Evolutionary conservation across 92 coral and sea anemone species (phyloP), one percentile per base, ranked within the genome.

Genomic region (Pocillopora grandis): DNA sequence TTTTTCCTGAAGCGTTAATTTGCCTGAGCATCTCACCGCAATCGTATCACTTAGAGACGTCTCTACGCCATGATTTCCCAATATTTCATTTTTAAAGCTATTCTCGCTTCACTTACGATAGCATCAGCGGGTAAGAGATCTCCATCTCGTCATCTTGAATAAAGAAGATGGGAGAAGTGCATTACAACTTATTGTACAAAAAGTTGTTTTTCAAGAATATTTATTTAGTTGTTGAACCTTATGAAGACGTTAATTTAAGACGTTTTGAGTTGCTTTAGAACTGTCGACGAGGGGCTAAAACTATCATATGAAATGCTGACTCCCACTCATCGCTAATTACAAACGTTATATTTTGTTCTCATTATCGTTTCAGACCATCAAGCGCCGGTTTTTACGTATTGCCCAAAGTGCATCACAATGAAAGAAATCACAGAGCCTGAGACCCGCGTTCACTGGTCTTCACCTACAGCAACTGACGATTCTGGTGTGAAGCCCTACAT

Each of bases 301-400:
- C 49, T 42, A 42, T 42, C 49, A 42, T 42, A 42, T 7, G 7
- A 42, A 7, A 42, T 42, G 49, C 49, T 42, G 49, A 42, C 49
- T 42, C 49, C 49, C 7, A 42, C 49, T 27, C 49, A 7, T 7
- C 49, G 49, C 49, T 42, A 42, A 42, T 42, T 42, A 42, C 49
- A 42, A 3, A 42, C 4, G 49, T 42, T 42, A 42, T 42, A 42
- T 42, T 42, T 42, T 7, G 49, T 42, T 42, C 49, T 0, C 0
- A 42, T 42, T 0, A 42, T 71, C 37, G 23, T 56, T 23, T 8
- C 62, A 93, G 93, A 93, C 68, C 72, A 76, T 10, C 93, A 90
- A 60, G 85, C 95, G 48, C 98, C 98, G 56, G 88, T 90, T 62
- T 76, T 77, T 69, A 84, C 87, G 76, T 68, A 86, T 57, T 94